Evolutionary conservation across 2,797 vertebrate species (phyloP).

Genomic region (Sylvilagus floridanus): DNA sequence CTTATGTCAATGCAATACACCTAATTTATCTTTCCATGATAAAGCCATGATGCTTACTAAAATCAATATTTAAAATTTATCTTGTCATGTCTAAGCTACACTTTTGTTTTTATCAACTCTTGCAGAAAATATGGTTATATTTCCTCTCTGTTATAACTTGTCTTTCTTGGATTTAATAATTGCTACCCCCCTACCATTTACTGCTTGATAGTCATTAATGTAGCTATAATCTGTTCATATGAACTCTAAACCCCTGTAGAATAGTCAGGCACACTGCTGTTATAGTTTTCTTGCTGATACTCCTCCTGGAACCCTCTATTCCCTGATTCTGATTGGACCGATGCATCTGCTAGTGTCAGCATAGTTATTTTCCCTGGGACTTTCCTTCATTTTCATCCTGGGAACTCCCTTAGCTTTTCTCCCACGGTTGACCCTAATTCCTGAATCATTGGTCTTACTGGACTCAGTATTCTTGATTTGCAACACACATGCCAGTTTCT

Average conservation of each 20-base stretch:
- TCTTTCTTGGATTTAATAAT: conserved; percentile 39
- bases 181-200: neutral
- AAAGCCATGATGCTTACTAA: neutral
- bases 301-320: neutral
- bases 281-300: neutral
- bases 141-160: neutral
- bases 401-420: conserved; percentile 39
- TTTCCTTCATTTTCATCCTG: conserved; percentile 28
- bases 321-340: neutral
- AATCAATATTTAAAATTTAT: neutral
- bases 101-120: conserved; percentile 19
- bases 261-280: neutral
- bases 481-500: neutral
- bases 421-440: neutral
- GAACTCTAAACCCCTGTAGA: neutral
- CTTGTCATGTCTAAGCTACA: neutral
- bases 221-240: neutral
- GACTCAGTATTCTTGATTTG: neutral
- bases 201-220: neutral
- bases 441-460: neutral
- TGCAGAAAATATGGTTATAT: neutral
- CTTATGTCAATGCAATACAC: neutral
- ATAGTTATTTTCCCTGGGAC: conserved; percentile 43
- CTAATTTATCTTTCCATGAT: neutral
- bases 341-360: neutral